Base-by-base conservation (phyloP, 2,113 vertebrate species). In the Otolemur garnettii region DNA sequence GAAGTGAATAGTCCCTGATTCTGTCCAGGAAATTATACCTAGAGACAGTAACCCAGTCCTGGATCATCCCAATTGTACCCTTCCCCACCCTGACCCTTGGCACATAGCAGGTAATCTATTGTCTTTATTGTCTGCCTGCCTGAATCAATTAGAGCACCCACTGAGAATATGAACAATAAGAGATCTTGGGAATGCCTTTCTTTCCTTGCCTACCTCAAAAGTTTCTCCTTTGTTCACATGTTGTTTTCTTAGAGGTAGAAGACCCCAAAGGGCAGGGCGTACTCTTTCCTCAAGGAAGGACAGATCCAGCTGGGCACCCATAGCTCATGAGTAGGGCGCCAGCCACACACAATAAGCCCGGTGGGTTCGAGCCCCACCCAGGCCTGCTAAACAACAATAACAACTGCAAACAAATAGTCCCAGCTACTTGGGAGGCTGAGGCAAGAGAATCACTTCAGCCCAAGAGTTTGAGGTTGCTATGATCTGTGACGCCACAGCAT, bases 171-270 rank as follows among this genome's bases (percentile, higher is more conserved):
- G 6, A 90, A 57, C 69, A 57, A 78, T 59, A 11, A 26, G 28
- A 68, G 28, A 19, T 64, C 24, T 42, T 87, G n/a, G 45, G 28
- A 68, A 30, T 79, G 42, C 17, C 60, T 90, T 92, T 35, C 68
- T 94, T 64, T 60, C 69, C 24, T 90, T 28, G n/a, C 60, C 69
- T 28, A 7, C 71, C 72, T 90, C 28, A n/a, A 57, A 84, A 42
- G 14, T 84, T 62, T 88, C 84, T 80, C 83, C 30, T 78, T 7
- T 57, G 35, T 85, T 93, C 45, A 66, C 21, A 69, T 42, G 28
- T 93, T 55, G 18, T 88, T 90, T 91, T 75, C 77, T 90, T 13
- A n/a, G 64, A 82, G 42, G 81, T 78, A 93, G n/a, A 33, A 75
- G 35, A 93, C 8, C 17, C 15, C 26, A 59, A 60, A 80, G 22